These are phyloP conservation scores for Plecturocebus donacophilus DNA, from an alignment of 2,113 vertebrate genomes.

Conservation along the genomic window DNA sequence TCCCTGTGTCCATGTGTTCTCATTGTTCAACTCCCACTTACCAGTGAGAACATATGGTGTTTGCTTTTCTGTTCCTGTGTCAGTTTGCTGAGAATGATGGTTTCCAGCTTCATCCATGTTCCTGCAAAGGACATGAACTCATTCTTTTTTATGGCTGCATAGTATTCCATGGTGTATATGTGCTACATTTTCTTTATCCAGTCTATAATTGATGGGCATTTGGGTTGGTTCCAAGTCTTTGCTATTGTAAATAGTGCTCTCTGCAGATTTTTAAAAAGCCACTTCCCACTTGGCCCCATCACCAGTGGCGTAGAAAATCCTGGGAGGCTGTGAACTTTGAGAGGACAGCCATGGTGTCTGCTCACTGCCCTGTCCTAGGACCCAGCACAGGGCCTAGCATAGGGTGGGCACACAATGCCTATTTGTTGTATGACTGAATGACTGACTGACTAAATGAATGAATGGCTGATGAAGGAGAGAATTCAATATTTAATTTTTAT, in stretches of 20 bases:
- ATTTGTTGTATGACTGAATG: background rate
- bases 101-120: no score
- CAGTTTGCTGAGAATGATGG: no score
- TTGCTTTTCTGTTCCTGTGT: no score
- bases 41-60: no score
- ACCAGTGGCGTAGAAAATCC: background rate
- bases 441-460: background rate
- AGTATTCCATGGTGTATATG: no score
- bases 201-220: no score
- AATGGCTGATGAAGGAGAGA: background rate
- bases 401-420: background rate
- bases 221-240: no score
- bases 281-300: background rate
- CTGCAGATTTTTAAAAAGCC: background rate
- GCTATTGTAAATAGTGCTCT: background rate
- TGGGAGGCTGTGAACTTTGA: background rate
- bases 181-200: no score
- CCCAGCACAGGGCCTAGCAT: background rate
- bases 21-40: no score
- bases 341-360: accelerated
- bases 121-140: no score
- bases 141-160: no score
- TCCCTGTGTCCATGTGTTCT: no score
- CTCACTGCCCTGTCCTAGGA: background rate
- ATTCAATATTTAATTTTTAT: background rate